phyloP scores from a whole-genome alignment of 2,888 invertebrate species.

The Endotricha flammealis region DNA sequence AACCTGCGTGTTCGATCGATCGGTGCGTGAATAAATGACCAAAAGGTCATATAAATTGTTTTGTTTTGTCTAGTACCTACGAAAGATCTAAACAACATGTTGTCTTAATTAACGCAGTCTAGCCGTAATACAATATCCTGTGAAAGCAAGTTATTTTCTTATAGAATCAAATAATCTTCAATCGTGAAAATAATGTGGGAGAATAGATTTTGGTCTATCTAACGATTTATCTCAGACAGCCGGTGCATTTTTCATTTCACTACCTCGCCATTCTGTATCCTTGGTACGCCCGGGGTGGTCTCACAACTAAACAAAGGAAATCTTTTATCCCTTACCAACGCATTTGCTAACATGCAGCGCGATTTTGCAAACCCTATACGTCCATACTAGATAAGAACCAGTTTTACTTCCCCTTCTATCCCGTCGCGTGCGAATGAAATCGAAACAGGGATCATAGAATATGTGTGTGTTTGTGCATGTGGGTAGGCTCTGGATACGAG shows the following conservation, averaged over 20 bases:
- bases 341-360: conserved; percentile 21
- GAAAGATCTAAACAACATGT: too few species aligned
- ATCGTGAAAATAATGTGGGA: too few species aligned
- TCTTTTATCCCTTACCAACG: conserved; percentile 10
- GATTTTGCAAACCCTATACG: conserved; percentile 25
- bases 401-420: conserved; percentile 34
- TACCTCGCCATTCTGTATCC: conserved; percentile 18
- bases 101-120: too few species aligned
- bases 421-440: conserved; percentile 33
- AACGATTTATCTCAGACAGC: too few species aligned
- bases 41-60: too few species aligned
- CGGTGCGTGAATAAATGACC: too few species aligned
- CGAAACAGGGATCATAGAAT: conserved; percentile 58
- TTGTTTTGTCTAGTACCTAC: too few species aligned
- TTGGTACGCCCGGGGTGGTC: conserved; percentile 26
- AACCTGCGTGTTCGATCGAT: too few species aligned
- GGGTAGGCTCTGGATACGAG: conserved; percentile 47
- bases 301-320: conserved; percentile 22
- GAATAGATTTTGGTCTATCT: too few species aligned
- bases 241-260: neutral
- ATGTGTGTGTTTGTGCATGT: conserved; percentile 39
- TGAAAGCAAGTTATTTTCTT: too few species aligned
- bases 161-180: too few species aligned
- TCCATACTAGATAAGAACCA: conserved; percentile 29
- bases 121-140: too few species aligned